A percentile compares a stretch with the other conserved stretches of the same genome.
phyloP scores from a whole-genome alignment of 2,797 vertebrate species.

The Clamator glandarius region DNA sequence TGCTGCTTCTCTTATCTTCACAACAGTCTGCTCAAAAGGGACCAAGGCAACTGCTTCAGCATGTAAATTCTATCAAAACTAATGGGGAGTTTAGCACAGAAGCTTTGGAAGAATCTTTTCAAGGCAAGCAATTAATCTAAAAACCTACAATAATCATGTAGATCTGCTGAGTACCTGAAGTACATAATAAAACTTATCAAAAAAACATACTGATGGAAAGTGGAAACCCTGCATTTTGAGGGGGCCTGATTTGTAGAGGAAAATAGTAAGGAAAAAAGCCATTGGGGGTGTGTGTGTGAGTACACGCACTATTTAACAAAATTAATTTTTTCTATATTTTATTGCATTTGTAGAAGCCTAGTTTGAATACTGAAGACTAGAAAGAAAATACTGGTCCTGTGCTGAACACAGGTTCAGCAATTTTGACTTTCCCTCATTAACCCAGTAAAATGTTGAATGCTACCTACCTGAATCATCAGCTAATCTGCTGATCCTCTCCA shows the following conservation, averaged over 20 bases:
- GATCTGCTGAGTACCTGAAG: not conserved
- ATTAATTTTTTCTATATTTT: not conserved
- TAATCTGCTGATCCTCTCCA: constrained; percentile 89
- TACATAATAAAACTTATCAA: not conserved
- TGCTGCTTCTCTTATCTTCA: not conserved
- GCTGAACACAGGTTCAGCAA: not conserved
- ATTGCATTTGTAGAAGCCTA: not conserved
- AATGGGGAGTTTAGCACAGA: not conserved
- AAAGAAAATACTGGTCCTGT: not conserved
- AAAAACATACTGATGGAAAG: not conserved
- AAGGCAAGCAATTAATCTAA: not conserved
- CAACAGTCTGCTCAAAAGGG: not conserved
- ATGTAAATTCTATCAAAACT: not conserved
- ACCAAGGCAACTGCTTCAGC: not conserved
- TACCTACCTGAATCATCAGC: constrained; percentile 88
- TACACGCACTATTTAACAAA: not conserved
- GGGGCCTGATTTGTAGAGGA: not conserved
- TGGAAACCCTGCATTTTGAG: not conserved
- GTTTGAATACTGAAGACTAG: not conserved
- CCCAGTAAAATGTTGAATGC: not conserved
- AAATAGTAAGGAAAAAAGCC: not conserved
- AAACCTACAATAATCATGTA: not conserved
- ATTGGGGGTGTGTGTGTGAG: not conserved
- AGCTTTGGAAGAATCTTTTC: not conserved
- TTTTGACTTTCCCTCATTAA: not conserved